Conservation (phyloP, 2,888 invertebrate species). For the Sinodicranocentrus sp. region DNA sequence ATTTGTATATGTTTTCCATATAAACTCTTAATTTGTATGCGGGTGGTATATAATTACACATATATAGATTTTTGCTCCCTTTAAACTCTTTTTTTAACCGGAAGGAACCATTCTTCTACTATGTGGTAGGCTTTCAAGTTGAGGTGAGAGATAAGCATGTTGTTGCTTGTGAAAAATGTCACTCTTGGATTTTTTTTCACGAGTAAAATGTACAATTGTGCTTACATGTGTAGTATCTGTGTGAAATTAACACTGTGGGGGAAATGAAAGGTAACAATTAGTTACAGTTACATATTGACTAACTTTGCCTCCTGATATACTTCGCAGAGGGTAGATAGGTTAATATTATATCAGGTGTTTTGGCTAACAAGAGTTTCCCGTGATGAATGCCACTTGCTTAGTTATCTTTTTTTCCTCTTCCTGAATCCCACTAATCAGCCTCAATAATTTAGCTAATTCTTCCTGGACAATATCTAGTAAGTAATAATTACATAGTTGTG, state of each 20-base stretch:
- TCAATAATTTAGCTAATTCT: no score
- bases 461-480: no score
- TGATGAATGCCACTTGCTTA: no score
- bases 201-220: not conserved
- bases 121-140: constrained; percentile 1
- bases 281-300: constrained; percentile 31
- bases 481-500: no score
- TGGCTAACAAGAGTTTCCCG: no score
- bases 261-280: constrained; percentile 43
- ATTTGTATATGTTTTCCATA: constrained; percentile 13
- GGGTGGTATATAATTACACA: not conserved
- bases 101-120: constrained; percentile 40
- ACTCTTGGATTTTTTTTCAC: not conserved
- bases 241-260: constrained; percentile 11
- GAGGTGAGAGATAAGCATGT: not conserved
- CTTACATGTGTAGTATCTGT: not conserved
- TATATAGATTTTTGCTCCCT: not conserved
- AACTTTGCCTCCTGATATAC: no score
- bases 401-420: no score
- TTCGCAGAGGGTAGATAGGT: no score
- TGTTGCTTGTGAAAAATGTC: constrained; percentile 5
- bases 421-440: no score
- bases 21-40: not conserved
- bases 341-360: no score
- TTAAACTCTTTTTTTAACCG: constrained; percentile 34